Base-by-base conservation (phyloP, 2,797 vertebrate genomes). In the Hyperoplus immaculatus region DNA sequence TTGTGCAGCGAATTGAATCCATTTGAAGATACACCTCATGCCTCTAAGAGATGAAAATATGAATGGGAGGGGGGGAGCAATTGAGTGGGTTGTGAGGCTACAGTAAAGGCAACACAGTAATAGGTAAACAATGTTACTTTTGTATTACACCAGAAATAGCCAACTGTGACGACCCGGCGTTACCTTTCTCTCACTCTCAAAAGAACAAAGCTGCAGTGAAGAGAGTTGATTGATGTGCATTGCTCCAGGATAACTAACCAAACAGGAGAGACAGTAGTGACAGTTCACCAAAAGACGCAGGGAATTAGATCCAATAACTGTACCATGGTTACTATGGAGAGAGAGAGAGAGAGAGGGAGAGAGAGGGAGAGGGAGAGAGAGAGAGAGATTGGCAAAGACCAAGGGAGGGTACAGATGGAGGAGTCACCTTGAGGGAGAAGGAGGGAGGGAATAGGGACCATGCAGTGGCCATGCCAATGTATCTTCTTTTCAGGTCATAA, bases 391-490 rank as follows among this genome's bases (percentile, higher is more conserved):
- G 92, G 91, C 88, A 90, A 29, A 49, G 77, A 88, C 72, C 72
- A 63, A 29, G 83, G 66, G 77, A 87, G 81, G 87, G 88, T 87
- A 78, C 94, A 94, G 93, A 94, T 94, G 94, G 94, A 94, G 90
- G 88, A 92, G 94, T 94, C 91, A 94, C 93, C 94, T 94, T 94
- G 93, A 94, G 87, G 81, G 62, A 72, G 78, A 68, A 63, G 79
- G 70, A 82, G 77, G 84, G 78, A 83, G 77, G 75, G 72, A 64
- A 29, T 29, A 60, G 72, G 73, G 66, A 85, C 60, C 29, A 29
- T 29, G 70, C 47, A 18, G 53, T 53, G 68, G 80, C 72, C 66
- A 74, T 77, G 87, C 87, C 87, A 87, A 49, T 80, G 66, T 76
- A 69, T 81, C 29, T 85, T 80, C 45, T 84, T 87, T 92, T 75